phyloP scores from a whole-genome alignment of 2,113 vertebrate genomes.

The Mungos mungo region DNA sequence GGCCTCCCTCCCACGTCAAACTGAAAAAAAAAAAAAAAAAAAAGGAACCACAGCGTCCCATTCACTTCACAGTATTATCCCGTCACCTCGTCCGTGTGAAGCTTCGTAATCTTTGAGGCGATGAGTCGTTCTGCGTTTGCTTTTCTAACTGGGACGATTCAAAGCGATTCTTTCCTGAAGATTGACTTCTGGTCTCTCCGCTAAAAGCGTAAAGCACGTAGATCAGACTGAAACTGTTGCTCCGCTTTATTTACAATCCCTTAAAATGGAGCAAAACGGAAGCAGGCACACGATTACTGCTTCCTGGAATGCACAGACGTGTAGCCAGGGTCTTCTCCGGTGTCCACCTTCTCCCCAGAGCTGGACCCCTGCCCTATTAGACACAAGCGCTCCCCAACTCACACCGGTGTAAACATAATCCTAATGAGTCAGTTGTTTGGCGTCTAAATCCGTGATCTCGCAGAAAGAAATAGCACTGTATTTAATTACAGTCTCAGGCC shows the following conservation, averaged over 20 bases:
- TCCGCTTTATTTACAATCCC: not conserved
- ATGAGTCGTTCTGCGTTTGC: not conserved
- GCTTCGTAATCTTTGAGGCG: not conserved
- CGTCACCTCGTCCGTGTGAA: not conserved
- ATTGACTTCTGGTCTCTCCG: not conserved
- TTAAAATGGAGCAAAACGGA: not conserved
- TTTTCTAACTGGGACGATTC: not conserved
- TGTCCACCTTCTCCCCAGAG: accelerated
- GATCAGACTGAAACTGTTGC: accelerated
- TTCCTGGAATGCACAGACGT: accelerated
- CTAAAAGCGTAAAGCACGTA: not conserved
- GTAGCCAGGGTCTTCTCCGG: accelerated
- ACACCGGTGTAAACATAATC: too few species aligned
- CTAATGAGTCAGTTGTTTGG: not conserved
- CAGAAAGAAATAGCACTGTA: not conserved
- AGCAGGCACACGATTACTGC: not conserved
- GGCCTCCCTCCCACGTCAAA: not conserved
- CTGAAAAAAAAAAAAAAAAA: not conserved
- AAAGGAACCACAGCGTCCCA: accelerated
- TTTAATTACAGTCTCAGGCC: not conserved
- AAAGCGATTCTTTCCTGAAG: not conserved
- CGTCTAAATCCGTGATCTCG: not conserved
- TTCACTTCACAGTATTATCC: not conserved
- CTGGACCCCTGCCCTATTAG: not conserved
- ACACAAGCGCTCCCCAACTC: accelerated